Base-by-base conservation (phyloP, 2,888 invertebrate species). In the Machimus rusticus region DNA sequence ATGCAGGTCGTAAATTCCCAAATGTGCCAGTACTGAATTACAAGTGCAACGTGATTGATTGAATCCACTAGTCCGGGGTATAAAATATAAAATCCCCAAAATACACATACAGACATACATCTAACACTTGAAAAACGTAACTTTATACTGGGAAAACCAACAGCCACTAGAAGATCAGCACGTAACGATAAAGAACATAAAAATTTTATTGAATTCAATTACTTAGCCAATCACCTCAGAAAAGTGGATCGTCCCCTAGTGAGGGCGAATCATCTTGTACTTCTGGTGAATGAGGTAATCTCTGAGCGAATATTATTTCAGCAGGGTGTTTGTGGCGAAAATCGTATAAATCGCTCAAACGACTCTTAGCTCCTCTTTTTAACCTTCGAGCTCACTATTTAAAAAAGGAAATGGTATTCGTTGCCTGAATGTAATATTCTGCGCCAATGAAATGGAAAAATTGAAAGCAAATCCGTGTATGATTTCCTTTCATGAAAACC, bases 161-260 rank as follows among this genome's bases (percentile, higher is more conserved):
- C 43, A 43, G 19, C 19, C n/a, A 77, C 43, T 16, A 43, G 43
- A 78, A 19, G 43, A 23, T 78, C 43, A 39, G 23, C 39, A 39
- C 3, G 23, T 9, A 78, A 39, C 39, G 43, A 39, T 78, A 43
- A 43, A 23, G 23, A 23, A 66, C 23, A 78, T 39, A 39, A 78
- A 77, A 78, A 78, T 39, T 78, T 78, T 78, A 78, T 39, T 78
- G 78, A 37, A 78, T 78, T 78, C 39, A 78, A 78, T 78, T 78
- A 78, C 23, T 78, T 39, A 37, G 43, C 78, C 78, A 78, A 78
- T 78, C 43, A 78, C 37, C 78, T 78, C 39, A 23, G 43, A 23
- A 77, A 76, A 76, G 76, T 34, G 76, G 76, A 37, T 76, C 19
- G 37, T 76, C 76, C 76, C 76, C 16, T 28, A 37, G 28, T 28